Conservation (phyloP, 2,113 vertebrate genomes). For the Grammatotria lemairii region DNA sequence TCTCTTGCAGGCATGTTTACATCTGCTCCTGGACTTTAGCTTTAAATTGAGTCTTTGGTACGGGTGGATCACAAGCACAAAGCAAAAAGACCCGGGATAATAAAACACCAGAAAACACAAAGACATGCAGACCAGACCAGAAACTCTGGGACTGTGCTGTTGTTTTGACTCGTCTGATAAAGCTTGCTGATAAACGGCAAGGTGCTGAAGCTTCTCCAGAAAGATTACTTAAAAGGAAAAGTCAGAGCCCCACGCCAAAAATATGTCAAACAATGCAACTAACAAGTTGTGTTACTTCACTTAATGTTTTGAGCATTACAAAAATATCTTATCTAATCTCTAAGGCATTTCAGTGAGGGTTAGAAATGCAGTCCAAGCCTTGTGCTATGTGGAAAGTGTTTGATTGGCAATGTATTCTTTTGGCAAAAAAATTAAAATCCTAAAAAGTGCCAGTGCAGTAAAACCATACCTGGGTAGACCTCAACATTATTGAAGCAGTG, state of each 20-base stretch:
- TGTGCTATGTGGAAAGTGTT: fast-evolving
- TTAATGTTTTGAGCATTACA: background rate
- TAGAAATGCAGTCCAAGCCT: background rate
- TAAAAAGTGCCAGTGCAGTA: background rate
- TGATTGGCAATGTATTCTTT: background rate
- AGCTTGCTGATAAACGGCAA: constrained; percentile 38
- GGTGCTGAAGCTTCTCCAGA: constrained; percentile 31
- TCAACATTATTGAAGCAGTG: background rate
- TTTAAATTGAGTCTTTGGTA: background rate
- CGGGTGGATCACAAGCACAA: background rate
- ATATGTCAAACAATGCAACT: background rate
- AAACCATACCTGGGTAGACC: background rate
- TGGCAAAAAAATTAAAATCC: background rate
- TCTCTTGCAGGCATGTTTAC: background rate
- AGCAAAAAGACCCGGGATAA: background rate
- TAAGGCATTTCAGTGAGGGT: background rate
- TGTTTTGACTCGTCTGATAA: constrained; percentile 26
- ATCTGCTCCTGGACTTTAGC: constrained; percentile 8
- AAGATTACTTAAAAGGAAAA: constrained; percentile 28
- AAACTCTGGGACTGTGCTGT: constrained; percentile 2
- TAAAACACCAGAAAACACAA: constrained; percentile 5
- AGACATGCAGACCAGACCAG: background rate
- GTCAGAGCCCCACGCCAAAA: background rate
- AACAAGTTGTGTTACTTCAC: background rate
- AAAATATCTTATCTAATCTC: background rate